Conservation (phyloP, 2,797 vertebrate genomes). For the Momotus momota region DNA sequence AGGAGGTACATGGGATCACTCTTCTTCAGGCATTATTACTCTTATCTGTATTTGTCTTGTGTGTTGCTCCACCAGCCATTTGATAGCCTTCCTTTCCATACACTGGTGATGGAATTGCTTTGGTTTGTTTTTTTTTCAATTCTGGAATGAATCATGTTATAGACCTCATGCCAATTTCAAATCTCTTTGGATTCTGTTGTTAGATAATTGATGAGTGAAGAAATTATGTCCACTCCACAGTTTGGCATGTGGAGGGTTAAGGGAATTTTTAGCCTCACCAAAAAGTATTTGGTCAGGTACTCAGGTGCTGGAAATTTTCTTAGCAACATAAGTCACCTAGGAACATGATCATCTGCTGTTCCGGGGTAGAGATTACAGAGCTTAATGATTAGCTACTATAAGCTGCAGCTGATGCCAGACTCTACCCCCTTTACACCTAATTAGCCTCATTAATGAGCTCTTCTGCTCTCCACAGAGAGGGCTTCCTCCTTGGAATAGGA, state of each 20-base stretch:
- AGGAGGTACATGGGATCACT: not conserved
- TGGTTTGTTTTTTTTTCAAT: not conserved
- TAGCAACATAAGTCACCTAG: conserved; percentile 78
- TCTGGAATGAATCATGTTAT: not conserved
- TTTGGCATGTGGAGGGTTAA: conserved; percentile 75
- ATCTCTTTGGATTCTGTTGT: not conserved
- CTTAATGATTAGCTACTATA: conserved; percentile 92
- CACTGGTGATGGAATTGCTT: not conserved
- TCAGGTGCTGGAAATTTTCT: conserved; percentile 83
- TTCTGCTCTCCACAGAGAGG: conserved; percentile 86
- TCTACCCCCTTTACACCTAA: conserved; percentile 95
- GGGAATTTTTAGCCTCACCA: conserved; percentile 69
- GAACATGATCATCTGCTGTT: conserved; percentile 92
- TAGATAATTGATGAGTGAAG: not conserved
- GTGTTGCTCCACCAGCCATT: not conserved
- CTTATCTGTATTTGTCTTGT: not conserved
- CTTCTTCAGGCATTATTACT: not conserved
- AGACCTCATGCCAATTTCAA: not conserved
- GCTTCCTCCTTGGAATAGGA: conserved; percentile 85
- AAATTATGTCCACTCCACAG: not conserved
- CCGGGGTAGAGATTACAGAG: conserved; percentile 89
- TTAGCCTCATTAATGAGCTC: conserved; percentile 93
- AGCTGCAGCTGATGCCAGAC: conserved; percentile 93
- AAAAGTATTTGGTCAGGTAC: conserved; percentile 77
- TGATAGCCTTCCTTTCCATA: not conserved